Conservation (phyloP, 2,888 invertebrate species). For the Gerosis bhagava region DNA sequence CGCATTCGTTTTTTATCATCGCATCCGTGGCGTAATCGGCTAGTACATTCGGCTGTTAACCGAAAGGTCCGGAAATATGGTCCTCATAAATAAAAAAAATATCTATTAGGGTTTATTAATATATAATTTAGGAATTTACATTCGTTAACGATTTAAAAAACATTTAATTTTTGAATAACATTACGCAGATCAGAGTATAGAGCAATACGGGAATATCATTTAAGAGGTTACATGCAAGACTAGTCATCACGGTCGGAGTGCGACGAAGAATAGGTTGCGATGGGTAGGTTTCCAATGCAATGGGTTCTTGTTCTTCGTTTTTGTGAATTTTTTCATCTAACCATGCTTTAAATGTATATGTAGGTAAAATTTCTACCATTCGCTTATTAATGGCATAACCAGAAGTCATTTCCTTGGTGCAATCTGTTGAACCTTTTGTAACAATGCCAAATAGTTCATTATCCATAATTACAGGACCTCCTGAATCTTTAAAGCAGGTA, state of each 20-base stretch:
- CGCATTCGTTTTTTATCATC: no score
- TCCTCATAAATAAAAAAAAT: no score
- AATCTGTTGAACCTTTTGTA: constrained; percentile 53
- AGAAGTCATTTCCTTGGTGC: constrained; percentile 58
- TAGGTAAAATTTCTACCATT: constrained; percentile 57
- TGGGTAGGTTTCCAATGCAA: constrained; percentile 50
- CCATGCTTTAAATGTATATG: constrained; percentile 64
- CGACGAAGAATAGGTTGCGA: constrained; percentile 40
- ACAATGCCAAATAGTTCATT: constrained; percentile 66
- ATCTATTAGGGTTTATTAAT: no score
- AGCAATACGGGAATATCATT: background rate
- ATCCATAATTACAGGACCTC: constrained; percentile 61
- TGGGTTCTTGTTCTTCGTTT: constrained; percentile 49
- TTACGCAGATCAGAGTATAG: no score
- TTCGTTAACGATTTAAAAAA: no score
- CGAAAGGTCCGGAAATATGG: no score
- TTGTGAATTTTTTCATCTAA: constrained; percentile 61
- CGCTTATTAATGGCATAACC: constrained; percentile 59
- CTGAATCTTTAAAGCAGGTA: constrained; percentile 67
- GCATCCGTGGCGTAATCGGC: no score
- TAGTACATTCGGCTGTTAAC: no score
- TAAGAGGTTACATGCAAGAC: background rate
- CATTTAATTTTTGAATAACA: no score
- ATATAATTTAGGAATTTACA: no score
- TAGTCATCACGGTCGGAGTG: constrained; percentile 41